Evolutionary conservation across 23 tunicate genomes (phyloP).

Genomic region (Oikopleura albicans): DNA sequence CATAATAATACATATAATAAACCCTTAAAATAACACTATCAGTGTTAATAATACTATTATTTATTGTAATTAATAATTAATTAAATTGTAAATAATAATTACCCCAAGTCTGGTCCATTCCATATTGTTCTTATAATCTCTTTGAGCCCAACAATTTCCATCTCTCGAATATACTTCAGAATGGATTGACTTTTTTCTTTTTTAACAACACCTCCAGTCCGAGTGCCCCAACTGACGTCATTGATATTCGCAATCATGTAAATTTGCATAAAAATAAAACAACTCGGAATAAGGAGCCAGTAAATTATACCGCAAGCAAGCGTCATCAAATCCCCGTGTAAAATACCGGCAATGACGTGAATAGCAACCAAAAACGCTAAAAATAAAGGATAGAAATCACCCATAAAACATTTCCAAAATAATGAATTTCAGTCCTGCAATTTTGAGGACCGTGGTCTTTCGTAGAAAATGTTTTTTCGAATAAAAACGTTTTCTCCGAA

Average conservation of each 20-base stretch:
- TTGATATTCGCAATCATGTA: slow-evolving; percentile 28
- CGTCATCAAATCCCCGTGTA: neutral
- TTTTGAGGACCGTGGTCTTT: too few species aligned
- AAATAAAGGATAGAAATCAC: neutral
- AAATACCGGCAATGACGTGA: neutral
- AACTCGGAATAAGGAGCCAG: slow-evolving; percentile 70
- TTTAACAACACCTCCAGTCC: slow-evolving; percentile 14
- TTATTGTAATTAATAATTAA: too few species aligned
- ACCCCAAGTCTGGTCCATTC: neutral
- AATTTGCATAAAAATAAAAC: slow-evolving; percentile 77
- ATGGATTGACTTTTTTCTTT: neutral
- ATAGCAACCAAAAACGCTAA: neutral
- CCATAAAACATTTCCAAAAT: too few species aligned
- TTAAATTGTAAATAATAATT: too few species aligned
- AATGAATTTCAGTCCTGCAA: too few species aligned
- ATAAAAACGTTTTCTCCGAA: too few species aligned
- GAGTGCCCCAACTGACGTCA: slow-evolving; percentile 93
- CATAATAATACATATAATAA: too few species aligned
- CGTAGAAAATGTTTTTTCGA: too few species aligned
- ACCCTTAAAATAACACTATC: too few species aligned
- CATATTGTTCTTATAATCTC: neutral
- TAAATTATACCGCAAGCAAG: slow-evolving; percentile 53
- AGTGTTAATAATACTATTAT: too few species aligned
- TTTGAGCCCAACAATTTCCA: neutral
- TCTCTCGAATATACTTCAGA: neutral